Evolutionary conservation across 2,113 vertebrate genomes (phyloP).

Genomic region (Himantopus leucocephalus): DNA sequence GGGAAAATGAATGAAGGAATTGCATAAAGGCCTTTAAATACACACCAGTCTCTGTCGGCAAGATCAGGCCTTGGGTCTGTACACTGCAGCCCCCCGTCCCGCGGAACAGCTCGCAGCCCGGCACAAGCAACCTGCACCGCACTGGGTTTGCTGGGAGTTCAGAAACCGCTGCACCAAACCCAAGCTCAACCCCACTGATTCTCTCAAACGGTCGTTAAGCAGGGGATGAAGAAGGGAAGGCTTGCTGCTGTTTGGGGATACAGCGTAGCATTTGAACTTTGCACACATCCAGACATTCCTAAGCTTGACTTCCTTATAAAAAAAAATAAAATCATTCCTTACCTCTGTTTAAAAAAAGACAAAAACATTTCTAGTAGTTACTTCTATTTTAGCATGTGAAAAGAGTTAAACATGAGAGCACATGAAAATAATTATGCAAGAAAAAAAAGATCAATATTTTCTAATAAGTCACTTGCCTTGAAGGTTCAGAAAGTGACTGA

Average conservation of each 20-base stretch:
- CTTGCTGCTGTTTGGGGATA: not conserved
- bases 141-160: not conserved
- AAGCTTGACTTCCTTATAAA: not conserved
- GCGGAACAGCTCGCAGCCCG: rapidly evolving
- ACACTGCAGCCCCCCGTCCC: rapidly evolving
- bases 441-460: not conserved
- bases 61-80: not conserved
- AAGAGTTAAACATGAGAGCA: not conserved
- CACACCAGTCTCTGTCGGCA: not conserved
- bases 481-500: not conserved
- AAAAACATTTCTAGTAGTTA: not conserved
- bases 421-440: not conserved
- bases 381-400: not conserved
- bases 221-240: not conserved
- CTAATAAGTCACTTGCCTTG: not conserved
- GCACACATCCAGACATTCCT: not conserved
- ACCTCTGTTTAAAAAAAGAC: not conserved
- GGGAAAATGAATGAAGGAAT: not conserved
- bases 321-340: not conserved
- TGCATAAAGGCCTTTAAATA: not conserved
- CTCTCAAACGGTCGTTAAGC: not conserved
- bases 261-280: not conserved
- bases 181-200: not conserved
- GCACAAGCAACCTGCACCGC: not conserved
- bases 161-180: not conserved